Conservation (phyloP, 1,140 invertebrate genomes). For the Lordiphosa clarofinis region DNA sequence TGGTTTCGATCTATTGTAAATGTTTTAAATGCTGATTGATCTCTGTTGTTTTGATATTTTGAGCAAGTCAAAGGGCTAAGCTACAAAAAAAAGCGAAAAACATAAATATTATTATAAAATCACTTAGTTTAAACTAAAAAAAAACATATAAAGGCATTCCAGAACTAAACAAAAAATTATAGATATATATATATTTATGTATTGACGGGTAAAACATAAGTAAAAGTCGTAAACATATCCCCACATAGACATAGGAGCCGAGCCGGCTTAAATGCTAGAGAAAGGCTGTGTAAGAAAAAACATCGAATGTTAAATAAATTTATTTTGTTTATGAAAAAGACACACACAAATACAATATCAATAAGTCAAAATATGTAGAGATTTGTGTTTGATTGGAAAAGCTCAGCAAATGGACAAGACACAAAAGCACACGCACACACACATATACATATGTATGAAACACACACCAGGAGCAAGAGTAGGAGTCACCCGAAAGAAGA, state of each 20-base stretch:
- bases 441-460: conserved; percentile 13
- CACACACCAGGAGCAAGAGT: too few species aligned
- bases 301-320: conserved; percentile 68
- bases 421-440: conserved; percentile 1
- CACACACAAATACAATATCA: conserved; percentile 60
- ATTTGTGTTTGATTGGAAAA: background rate
- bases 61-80: conserved; percentile 65
- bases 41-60: conserved; percentile 28
- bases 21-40: conserved; percentile 4
- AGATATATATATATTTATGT: conserved; percentile 32
- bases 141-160: conserved; percentile 47
- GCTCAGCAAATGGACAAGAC: conserved; percentile 16
- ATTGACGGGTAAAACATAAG: conserved; percentile 56
- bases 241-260: conserved; percentile 18
- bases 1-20: conserved; percentile 18
- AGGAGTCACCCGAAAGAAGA: too few species aligned
- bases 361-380: conserved; percentile 33
- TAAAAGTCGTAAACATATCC: conserved; percentile 13
- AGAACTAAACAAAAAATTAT: conserved; percentile 20
- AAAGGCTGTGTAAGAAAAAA: conserved; percentile 59
- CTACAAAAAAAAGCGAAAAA: conserved; percentile 43
- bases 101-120: conserved; percentile 31
- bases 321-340: conserved; percentile 41
- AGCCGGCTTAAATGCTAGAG: conserved; percentile 34
- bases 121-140: conserved; percentile 32